A percentile compares a stretch with the other conserved stretches of the same genome.
Evolutionary conservation across 2,797 vertebrate genomes (phyloP).

Genomic region (Lepilemur septentrionalis): DNA sequence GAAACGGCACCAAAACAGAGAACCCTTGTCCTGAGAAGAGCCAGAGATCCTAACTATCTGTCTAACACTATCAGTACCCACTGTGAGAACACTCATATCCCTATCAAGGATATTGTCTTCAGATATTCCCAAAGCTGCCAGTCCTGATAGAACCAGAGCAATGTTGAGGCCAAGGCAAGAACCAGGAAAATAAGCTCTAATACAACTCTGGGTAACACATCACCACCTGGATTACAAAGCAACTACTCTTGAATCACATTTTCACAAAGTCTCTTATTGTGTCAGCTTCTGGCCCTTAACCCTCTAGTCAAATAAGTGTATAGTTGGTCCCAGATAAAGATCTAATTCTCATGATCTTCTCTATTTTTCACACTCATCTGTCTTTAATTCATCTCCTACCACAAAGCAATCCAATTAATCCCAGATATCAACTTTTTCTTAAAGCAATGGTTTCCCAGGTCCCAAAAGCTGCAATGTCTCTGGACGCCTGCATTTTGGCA

Average conservation of each 20-base stretch:
- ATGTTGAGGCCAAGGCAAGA: background rate
- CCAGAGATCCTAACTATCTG: too few species aligned
- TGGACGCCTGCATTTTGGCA: background rate
- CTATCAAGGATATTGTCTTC: background rate
- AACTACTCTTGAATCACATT: background rate
- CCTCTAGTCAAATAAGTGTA: background rate
- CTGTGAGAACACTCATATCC: background rate
- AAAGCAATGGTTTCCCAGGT: background rate
- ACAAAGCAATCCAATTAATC: background rate
- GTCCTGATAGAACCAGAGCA: background rate
- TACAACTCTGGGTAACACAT: background rate
- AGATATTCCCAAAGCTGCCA: background rate
- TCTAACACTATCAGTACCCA: background rate
- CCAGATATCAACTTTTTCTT: background rate
- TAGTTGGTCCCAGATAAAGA: background rate
- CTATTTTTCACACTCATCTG: background rate
- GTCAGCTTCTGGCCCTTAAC: background rate
- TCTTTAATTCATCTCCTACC: background rate
- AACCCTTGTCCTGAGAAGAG: too few species aligned
- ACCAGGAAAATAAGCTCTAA: background rate
- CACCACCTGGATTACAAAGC: background rate
- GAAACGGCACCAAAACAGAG: too few species aligned
- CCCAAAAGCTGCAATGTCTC: background rate
- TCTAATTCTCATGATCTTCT: background rate
- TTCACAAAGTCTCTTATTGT: background rate